Conservation (phyloP, 2,888 invertebrate genomes). For the Lasioglossum oenotherae region DNA sequence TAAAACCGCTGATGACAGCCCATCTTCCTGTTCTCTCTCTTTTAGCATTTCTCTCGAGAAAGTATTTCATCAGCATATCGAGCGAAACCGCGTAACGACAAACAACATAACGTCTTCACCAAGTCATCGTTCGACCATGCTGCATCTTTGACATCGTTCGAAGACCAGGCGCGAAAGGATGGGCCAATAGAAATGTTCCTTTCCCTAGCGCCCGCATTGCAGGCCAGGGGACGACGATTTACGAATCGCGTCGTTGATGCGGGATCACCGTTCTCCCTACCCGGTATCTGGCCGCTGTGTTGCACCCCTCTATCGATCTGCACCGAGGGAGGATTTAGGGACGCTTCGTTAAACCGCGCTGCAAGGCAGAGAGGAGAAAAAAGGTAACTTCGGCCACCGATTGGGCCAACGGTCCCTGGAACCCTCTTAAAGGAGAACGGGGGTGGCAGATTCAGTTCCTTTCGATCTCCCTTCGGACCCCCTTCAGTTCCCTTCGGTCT, state of each 20-base stretch:
- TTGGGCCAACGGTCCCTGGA: constrained; percentile 65
- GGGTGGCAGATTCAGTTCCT: constrained; percentile 1
- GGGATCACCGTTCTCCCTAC: constrained; percentile 49
- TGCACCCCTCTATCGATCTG: constrained; percentile 73
- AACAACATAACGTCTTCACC: not conserved
- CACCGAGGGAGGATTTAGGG: constrained; percentile 76
- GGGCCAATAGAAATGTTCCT: constrained; percentile 54
- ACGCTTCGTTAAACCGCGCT: constrained; percentile 79
- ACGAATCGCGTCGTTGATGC: constrained; percentile 71
- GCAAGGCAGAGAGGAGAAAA: constrained; percentile 34
- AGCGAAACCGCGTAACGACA: not conserved
- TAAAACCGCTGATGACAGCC: not conserved
- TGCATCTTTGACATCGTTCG: not conserved
- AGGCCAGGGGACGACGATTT: constrained; percentile 70
- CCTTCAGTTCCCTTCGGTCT: constrained; percentile 19
- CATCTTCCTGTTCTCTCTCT: not conserved
- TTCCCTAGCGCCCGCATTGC: constrained; percentile 70
- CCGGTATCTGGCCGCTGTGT: constrained; percentile 30
- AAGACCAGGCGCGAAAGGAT: constrained; percentile 45
- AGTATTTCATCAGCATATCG: not conserved
- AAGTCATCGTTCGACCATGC: not conserved
- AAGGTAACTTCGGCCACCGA: constrained; percentile 66
- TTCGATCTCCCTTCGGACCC: not conserved
- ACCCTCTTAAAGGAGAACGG: constrained; percentile 43
- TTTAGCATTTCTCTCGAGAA: not conserved